A percentile compares a stretch with the other conserved stretches of the same genome.
phyloP scores from a whole-genome alignment of 2,888 invertebrate genomes.

The Germaria angustata region DNA sequence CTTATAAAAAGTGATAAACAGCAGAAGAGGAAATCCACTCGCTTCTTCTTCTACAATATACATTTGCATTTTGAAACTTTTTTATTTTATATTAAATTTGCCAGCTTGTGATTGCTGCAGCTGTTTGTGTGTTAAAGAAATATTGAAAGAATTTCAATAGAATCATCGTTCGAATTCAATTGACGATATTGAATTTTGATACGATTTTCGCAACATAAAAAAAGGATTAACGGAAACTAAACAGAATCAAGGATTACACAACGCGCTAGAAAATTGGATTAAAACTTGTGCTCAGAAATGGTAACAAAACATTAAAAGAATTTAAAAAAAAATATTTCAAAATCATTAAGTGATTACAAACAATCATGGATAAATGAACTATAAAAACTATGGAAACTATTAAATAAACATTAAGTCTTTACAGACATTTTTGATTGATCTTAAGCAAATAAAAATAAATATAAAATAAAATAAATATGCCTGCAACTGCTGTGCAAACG shows the following conservation, averaged over 20 bases:
- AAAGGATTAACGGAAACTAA: slow-evolving; percentile 68
- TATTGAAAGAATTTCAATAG: slow-evolving; percentile 61
- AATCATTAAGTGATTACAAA: slow-evolving; percentile 35
- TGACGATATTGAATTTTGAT: slow-evolving; percentile 77
- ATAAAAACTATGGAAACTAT: not conserved
- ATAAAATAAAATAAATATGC: slow-evolving; percentile 9
- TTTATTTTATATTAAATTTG: not conserved
- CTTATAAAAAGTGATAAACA: slow-evolving; percentile 77
- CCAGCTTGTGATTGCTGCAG: slow-evolving; percentile 57
- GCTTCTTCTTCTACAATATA: slow-evolving; percentile 62
- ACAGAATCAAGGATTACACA: slow-evolving; percentile 58
- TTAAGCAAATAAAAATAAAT: slow-evolving; percentile 16
- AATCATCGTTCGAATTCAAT: slow-evolving; percentile 79
- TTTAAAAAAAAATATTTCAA: slow-evolving; percentile 32
- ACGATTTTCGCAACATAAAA: slow-evolving; percentile 72
- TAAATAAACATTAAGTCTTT: not conserved
- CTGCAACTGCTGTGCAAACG: slow-evolving; percentile 52
- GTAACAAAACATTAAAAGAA: slow-evolving; percentile 69
- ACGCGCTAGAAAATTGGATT: slow-evolving; percentile 40
- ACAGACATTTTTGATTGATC: not conserved
- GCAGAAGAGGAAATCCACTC: slow-evolving; percentile 67
- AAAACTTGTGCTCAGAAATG: slow-evolving; percentile 74
- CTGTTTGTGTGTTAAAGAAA: slow-evolving; percentile 48
- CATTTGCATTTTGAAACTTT: not conserved
- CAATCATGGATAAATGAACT: slow-evolving; percentile 24